Evolutionary conservation across 1,140 invertebrate genomes (phyloP), one percentile per base, ranked within the genome.

Genomic region (Melitaea cinxia): DNA sequence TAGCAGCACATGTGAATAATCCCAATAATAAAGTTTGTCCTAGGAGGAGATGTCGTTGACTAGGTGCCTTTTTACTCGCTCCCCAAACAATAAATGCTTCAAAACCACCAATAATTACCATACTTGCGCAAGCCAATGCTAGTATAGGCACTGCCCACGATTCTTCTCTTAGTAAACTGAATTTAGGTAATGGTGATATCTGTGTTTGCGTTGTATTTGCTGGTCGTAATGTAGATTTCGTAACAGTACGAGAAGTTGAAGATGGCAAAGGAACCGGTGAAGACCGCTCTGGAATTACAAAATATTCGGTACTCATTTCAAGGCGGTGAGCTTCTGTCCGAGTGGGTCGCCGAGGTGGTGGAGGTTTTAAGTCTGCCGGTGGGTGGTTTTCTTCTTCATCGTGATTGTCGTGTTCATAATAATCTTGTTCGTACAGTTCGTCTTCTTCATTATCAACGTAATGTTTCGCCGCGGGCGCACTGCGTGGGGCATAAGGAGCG

Each of bases 51-150:
- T 98, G 96, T 5, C 97, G 93, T 47, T 96, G 94, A 75, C 94
- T 96, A 0, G 96, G 96, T 1, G 94, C 95, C n/a, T 95, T 95
- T 19, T 95, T 94, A 86, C 95, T 94, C 17, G 97, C 95, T 85
- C 97, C 97, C 86, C 96, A 96, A 59, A 98, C 91, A n/a, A 98
- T 95, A 79, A 97, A 98, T 58, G 96, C 94, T 89, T 98, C 97
- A 78, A 98, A 98, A 15, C 94, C 93, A 12, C 94, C 92, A 83
- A 98, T 96, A 67, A 95, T 92, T 0, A 96, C 83, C 93, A 98
- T 95, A 49, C 95, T 95, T 17, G 96, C 92, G 9, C 94, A 94
- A 45, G 96, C 94, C 35, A 97, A 91, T 2, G 95, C 94, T 12
- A 97, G 91, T 15, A 98, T 92, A 0, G 97, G 96, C 67, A 97